Evolutionary conservation across 2,113 vertebrate genomes (phyloP), one percentile per base, ranked within the genome.

Genomic region (Microcebus tavaratra): DNA sequence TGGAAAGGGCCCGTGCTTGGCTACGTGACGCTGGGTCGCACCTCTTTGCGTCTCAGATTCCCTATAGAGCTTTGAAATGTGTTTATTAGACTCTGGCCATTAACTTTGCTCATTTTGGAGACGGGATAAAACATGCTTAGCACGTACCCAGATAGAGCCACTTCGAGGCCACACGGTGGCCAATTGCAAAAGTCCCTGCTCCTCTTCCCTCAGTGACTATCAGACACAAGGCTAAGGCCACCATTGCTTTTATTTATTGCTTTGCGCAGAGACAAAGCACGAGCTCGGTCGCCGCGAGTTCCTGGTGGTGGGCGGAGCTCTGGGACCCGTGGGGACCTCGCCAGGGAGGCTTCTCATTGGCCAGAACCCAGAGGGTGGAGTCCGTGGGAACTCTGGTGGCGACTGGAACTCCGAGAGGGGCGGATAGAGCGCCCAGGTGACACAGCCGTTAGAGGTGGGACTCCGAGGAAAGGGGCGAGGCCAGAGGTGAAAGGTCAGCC

Each of bases 231-330:
- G 48, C 61, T 96, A 95, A 97, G 95, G 94, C 94, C 97, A 85
- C 96, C 94, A 45, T 81, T 50, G 87, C 65, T 97, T 98, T 98
- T 96, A 98, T 95, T 98, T 59, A 70, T 88, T 93, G 55, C 57
- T 65, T 39, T 34, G 31, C 21, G 3, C 75, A 36, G 72, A 92
- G 36, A 75, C 73, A 84, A 95, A 53, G 53, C 85, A 2, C 0
- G 67, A 42, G 42, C 78, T 7, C 39, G 0, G 0, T 13, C 6
- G 10, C 29, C 61, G 36, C 0, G 92, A 73, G 67, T 87, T 75
- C 53, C 45, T 1, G 42, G 6, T 72, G 55, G 82, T 78, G 86
- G 83, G 72, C 34, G 17, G 81, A 87, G 88, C 92, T 92, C 88
- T 5, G 34, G 59, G 31, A 2, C 67, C 55, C 55, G 36, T 29